These are phyloP conservation scores for Elgonia sp. DNA, from an alignment of 2,888 invertebrate species.

Conservation along the genomic window DNA sequence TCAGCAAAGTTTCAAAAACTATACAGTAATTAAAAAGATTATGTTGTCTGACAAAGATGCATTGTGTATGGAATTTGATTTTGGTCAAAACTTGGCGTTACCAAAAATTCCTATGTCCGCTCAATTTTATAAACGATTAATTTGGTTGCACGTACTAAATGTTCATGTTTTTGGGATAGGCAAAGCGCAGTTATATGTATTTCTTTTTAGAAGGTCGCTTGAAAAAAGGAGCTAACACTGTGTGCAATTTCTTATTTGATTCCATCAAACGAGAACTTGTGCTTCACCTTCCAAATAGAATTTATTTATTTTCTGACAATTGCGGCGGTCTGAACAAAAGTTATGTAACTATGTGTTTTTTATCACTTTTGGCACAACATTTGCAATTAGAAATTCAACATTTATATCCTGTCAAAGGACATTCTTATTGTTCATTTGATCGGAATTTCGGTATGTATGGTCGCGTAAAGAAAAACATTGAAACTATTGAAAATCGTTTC, in stretches of 20 bases:
- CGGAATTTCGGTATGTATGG: conserved; percentile 74
- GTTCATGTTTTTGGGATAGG: conserved; percentile 48
- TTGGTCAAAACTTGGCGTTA: conserved; percentile 72
- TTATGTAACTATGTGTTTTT: conserved; percentile 55
- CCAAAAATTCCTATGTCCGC: conserved; percentile 74
- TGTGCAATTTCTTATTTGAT: conserved; percentile 68
- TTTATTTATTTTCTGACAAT: conserved; percentile 73
- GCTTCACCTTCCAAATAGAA: conserved; percentile 58
- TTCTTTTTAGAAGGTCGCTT: conserved; percentile 69
- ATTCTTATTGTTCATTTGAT: conserved; percentile 74
- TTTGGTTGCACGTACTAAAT: conserved; percentile 75
- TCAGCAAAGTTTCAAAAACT: conserved; percentile 37
- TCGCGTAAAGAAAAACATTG: conserved; percentile 53
- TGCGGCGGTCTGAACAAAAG: conserved; percentile 63
- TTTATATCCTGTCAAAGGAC: conserved; percentile 73
- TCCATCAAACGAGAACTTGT: conserved; percentile 57
- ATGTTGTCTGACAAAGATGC: conserved; percentile 50
- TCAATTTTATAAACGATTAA: conserved; percentile 72
- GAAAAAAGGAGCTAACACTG: conserved; percentile 75
- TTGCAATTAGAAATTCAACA: conserved; percentile 61
- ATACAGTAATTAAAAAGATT: conserved; percentile 47
- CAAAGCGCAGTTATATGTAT: conserved; percentile 72
- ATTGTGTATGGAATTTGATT: conserved; percentile 74
- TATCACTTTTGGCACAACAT: conserved; percentile 47
- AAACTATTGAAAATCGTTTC: conserved; percentile 68